Conservation (phyloP, 2,797 vertebrate genomes). For the Hypotaenidia okinawae region DNA sequence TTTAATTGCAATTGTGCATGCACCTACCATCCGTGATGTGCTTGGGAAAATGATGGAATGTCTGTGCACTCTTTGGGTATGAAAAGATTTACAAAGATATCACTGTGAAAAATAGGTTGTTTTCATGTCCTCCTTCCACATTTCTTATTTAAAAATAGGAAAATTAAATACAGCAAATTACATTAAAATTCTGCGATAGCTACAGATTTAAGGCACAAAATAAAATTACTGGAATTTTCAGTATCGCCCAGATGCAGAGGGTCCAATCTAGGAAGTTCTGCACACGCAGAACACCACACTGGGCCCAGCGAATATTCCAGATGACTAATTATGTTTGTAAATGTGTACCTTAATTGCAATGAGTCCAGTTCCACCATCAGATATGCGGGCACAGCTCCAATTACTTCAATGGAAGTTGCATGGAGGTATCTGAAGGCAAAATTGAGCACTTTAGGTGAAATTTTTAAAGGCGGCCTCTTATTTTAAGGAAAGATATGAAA, state of each 20-base stretch:
- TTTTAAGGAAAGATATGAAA: constrained; percentile 52
- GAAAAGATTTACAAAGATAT: background rate
- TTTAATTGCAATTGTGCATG: background rate
- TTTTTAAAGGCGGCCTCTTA: constrained; percentile 71
- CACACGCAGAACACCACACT: constrained; percentile 18
- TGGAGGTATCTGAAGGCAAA: constrained; percentile 73
- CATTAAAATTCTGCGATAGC: background rate
- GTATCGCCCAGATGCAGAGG: background rate
- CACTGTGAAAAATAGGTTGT: background rate
- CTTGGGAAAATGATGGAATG: background rate
- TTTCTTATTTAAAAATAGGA: background rate
- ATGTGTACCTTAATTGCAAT: constrained; percentile 69
- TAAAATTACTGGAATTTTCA: background rate
- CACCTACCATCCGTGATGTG: fast-evolving
- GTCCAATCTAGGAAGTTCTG: constrained; percentile 5
- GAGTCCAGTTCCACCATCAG: constrained; percentile 69
- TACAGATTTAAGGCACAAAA: background rate
- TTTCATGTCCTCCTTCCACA: background rate
- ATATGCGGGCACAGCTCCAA: constrained; percentile 72
- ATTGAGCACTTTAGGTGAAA: constrained; percentile 69
- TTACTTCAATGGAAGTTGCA: constrained; percentile 71
- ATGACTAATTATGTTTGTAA: constrained; percentile 50
- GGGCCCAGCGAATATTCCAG: constrained; percentile 25
- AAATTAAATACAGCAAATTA: background rate
- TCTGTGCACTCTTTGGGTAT: background rate